Evolutionary conservation across 2,797 vertebrate genomes (phyloP).

Genomic region (Acrossocheilus wenchowensis): DNA sequence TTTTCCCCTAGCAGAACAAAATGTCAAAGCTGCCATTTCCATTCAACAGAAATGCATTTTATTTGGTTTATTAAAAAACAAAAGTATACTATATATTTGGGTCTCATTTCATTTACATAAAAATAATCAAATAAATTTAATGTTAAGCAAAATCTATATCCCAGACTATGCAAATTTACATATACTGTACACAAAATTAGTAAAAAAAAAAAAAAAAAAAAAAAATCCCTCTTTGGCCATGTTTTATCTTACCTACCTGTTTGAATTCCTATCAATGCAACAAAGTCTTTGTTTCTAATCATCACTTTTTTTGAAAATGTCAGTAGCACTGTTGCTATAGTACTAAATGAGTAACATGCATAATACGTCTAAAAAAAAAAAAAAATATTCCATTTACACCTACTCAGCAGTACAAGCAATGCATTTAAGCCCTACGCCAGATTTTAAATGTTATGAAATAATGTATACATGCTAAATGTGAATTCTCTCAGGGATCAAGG

Average conservation of each 20-base stretch:
- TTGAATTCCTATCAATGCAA: neutral
- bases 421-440: neutral
- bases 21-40: slow-evolving; percentile 25
- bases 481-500: neutral
- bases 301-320: neutral
- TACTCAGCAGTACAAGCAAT: neutral
- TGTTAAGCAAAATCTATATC: neutral
- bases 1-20: neutral
- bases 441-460: neutral
- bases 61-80: neutral
- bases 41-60: neutral
- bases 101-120: neutral
- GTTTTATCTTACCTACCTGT: neutral
- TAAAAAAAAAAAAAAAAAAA: neutral
- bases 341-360: neutral
- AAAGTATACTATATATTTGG: neutral
- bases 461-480: neutral
- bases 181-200: neutral
- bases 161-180: neutral
- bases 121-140: neutral
- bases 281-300: neutral
- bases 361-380: neutral
- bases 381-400: neutral
- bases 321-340: neutral
- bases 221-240: neutral